A percentile compares a stretch with the other conserved stretches of the same genome.
These are phyloP conservation scores for Ophion ellenae DNA, from an alignment of 2,888 invertebrate genomes.

Conservation along the genomic window DNA sequence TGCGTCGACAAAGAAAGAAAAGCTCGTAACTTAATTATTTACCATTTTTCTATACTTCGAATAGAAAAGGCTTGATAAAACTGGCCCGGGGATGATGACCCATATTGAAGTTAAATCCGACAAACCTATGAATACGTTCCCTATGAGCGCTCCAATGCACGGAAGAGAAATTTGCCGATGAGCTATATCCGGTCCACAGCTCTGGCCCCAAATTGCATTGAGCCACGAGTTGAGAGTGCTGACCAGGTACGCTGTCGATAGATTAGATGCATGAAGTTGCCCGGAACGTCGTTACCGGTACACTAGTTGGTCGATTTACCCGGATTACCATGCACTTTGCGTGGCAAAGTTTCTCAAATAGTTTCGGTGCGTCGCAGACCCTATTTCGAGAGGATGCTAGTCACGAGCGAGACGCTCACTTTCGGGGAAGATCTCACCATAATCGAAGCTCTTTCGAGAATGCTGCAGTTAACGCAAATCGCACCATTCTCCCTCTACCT, in stretches of 20 bases:
- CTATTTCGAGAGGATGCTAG: slow-evolving; percentile 15
- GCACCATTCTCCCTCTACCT: neutral
- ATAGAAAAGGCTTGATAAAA: too few species aligned
- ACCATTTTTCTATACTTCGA: too few species aligned
- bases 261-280: slow-evolving; percentile 16
- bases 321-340: slow-evolving; percentile 17
- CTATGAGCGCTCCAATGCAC: neutral
- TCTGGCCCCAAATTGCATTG: neutral
- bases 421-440: slow-evolving; percentile 23
- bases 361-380: slow-evolving; percentile 8
- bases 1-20: too few species aligned
- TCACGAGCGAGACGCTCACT: slow-evolving; percentile 23
- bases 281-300: slow-evolving; percentile 2
- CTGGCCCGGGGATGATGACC: too few species aligned
- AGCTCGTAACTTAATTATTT: too few species aligned
- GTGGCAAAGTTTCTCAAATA: slow-evolving; percentile 42
- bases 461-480: slow-evolving; percentile 10
- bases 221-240: neutral
- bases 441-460: neutral
- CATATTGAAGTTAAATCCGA: too few species aligned
- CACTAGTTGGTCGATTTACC: slow-evolving; percentile 32
- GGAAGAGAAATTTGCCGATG: neutral
- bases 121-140: neutral
- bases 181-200: neutral
- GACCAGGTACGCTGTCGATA: neutral